Percentiles rank a stretch among this genome's conserved stretches.
Conservation (phyloP, 1,140 invertebrate species). For the Scaptomyza pallida region DNA sequence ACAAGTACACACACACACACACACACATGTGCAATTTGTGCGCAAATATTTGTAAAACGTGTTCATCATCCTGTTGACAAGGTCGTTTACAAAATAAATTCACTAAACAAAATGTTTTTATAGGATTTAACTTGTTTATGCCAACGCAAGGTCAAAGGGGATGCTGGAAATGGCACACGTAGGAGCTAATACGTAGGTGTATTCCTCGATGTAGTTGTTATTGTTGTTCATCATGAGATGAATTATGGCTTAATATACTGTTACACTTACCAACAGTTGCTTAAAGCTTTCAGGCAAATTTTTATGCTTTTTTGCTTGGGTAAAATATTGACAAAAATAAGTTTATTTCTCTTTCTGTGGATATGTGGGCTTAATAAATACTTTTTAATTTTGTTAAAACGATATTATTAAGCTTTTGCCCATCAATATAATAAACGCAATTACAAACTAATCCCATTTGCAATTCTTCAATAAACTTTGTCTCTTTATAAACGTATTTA, state of each 20-base stretch:
- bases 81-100: constrained; percentile 76
- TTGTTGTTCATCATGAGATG: not conserved
- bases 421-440: too few relatives aligned
- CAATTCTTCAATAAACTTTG: too few relatives aligned
- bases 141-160: constrained; percentile 31
- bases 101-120: constrained; percentile 77
- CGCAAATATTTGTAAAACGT: constrained; percentile 73
- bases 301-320: not conserved
- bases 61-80: constrained; percentile 78
- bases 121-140: constrained; percentile 73
- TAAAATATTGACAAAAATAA: not conserved
- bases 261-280: not conserved
- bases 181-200: not conserved
- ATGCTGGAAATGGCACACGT: not conserved
- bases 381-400: not conserved
- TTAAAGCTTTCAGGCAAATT: not conserved
- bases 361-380: not conserved
- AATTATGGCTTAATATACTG: not conserved
- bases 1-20: constrained; percentile 16
- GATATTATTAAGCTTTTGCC: too few relatives aligned
- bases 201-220: not conserved
- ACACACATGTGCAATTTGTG: constrained; percentile 21
- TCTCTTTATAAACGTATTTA: not conserved
- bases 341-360: not conserved
- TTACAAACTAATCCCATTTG: too few relatives aligned